Evolutionary conservation across 2,797 vertebrate genomes (phyloP), one percentile per base, ranked within the genome.

Genomic region (Lagodon rhomboides): DNA sequence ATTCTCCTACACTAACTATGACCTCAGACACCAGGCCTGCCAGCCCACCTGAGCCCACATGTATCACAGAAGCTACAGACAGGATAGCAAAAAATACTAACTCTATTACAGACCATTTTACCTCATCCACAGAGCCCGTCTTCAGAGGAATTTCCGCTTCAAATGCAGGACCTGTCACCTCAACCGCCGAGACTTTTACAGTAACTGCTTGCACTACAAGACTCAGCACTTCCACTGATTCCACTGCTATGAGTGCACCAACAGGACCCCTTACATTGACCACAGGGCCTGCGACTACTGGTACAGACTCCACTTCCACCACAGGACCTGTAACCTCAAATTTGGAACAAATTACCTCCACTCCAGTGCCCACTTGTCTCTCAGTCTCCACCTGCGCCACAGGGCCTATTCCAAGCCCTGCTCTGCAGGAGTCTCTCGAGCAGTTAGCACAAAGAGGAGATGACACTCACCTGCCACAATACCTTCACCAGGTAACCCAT

Each of bases 401-500:
- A 43, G 75, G 72, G n/a, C 74, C 67, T 25, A 53, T 68, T 74
- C 67, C 76, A 69, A 75, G 23, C 22, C 70, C 68, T 30, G 53
- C 68, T 72, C 74, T 87, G 46, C 68, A 90, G 56, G 77, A 77
- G 53, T 87, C 73, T 81, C 88, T 90, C 44, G 90, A 92, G 56
- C 83, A 93, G 56, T 67, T 95, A 78, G 91, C 88, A 79, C 85
- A 92, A 72, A 91, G 84, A 79, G 94, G 92, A 59, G 95, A 95
- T 50, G 92, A 95, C 27, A 51, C 84, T 30, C 89, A 89, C 68
- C 94, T 99, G 68, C 97, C 98, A n/a, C 94, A 96, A 51, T 95
- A 95, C 87, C 96, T 99, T 71, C 98, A 99, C 90, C 96, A 98
- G 98, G 98, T 99, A 91, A 84, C 46, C 60, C 23, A 3, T 62